These are phyloP conservation scores for Thomomys bottae DNA, from an alignment of 2,113 vertebrate species.

Conservation along the genomic window DNA sequence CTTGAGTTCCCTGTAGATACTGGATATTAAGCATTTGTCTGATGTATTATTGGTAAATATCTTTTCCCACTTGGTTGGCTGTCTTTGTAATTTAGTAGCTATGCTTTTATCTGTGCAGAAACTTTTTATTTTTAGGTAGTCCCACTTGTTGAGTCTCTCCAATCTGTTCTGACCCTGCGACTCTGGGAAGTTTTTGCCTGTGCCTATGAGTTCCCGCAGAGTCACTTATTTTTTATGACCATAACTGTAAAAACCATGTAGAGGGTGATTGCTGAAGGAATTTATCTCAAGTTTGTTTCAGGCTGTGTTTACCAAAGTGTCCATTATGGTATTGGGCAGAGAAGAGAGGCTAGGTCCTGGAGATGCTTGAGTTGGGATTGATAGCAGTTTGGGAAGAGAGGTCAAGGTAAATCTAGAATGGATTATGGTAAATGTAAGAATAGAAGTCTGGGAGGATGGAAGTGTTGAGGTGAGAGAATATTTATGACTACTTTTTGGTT, in stretches of 20 bases:
- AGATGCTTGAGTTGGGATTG: background rate
- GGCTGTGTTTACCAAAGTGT: background rate
- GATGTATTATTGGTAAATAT: too few species aligned
- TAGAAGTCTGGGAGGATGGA: slow-evolving; percentile 20
- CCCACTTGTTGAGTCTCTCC: too few species aligned
- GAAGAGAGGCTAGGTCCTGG: background rate
- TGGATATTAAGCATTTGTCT: too few species aligned
- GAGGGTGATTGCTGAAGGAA: slow-evolving; percentile 23
- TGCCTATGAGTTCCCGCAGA: too few species aligned
- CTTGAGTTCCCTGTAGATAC: too few species aligned
- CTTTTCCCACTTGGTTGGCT: too few species aligned
- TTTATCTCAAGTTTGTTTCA: background rate
- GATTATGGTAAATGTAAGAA: background rate
- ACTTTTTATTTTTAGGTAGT: too few species aligned
- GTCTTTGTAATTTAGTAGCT: too few species aligned
- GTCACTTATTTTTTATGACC: background rate
- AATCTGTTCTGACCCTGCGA: too few species aligned
- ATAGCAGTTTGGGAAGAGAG: background rate
- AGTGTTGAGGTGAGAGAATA: background rate
- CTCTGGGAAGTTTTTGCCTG: too few species aligned
- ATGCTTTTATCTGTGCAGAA: too few species aligned
- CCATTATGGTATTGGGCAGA: background rate
- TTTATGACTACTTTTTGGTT: slow-evolving; percentile 22
- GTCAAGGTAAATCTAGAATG: background rate
- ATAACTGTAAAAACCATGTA: background rate